Evolutionary conservation across 1,140 invertebrate genomes (phyloP), one percentile per base, ranked within the genome.

Genomic region (Formica exsecta): DNA sequence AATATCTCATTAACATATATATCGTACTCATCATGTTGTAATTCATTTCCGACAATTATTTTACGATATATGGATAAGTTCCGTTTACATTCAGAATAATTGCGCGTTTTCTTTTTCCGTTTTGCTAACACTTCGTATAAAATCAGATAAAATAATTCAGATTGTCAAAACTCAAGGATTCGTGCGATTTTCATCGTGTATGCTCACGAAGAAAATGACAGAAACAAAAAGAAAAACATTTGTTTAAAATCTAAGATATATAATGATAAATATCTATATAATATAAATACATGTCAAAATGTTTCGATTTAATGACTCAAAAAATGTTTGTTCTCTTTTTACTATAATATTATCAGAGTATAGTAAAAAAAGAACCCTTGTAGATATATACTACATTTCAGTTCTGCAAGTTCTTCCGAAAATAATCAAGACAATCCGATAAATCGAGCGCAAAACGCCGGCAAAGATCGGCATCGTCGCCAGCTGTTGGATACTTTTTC

Each of bases 81-180:
- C 6, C 25, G 38, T 74, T 36, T 59, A n/a, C 11, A 36, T 65
- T 65, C 41, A 65, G n/a, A n/a, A 51, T 70, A 6, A 36, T n/a
- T 16, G 75, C 75, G 8, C 7, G 7, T 51, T n/a, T 77, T 48
- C 38, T 32, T 25, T 44, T 13, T 8, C 36, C 7, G 22, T 77
- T 3, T 77, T 77, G 25, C 29, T 48, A 77, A 77, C 25, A 48
- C 22, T 79, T 66, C 29, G 8, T 8, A 16, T 8, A 62, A 7
- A 5, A 62, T 75, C 51, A 38, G 68, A 71, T n/a, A 19, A 8
- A 25, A 71, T 71, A 51, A 73, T 73, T 25, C 36, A 66, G n/a
- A 79, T 65, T 48, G 22, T 36, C 13, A 19, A 44, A 44, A 16
- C 6, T 13, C 11, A 74, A n/a, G 11, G 19, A 41, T 44, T 76